Base-by-base conservation (phyloP, 2,888 invertebrate genomes). In the Trichogramma evanescens region DNA sequence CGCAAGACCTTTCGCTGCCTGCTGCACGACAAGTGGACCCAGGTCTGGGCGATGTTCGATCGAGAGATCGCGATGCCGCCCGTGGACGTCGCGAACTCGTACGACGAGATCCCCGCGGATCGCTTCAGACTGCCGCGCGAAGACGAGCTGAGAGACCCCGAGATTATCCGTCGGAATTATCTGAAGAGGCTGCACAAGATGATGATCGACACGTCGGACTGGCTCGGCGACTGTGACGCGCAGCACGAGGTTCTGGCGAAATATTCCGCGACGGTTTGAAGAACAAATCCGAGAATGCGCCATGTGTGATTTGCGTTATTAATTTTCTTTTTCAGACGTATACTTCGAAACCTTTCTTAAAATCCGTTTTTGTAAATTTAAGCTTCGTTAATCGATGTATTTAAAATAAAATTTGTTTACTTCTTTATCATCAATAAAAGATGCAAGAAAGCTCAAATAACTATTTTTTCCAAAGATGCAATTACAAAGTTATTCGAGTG, bases 31-130 rank as follows among this genome's bases (percentile, higher is more conserved):
- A 74, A 76, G 56, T 74, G 73, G 73, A 61, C 58, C 10, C 60
- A 71, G 69, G 58, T 64, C 8, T 64, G 62, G 62, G 9, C 59
- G 42, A 48, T 59, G 3, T 64, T 80, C 85, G 53, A 88, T 87
- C 0, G 81, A 84, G 56, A 82, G 86, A 66, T 81, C 87, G 51
- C 81, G 26, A 26, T 26, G 26, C 26, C 26, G 26, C 26, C 26
- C 1, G 26, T 26, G 26, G 26, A 26, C 3, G 26, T 2, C 3
- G n/a, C 8, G n/a, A 45, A 3, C n/a, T 45, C 2, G 45, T 45
- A 45, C 8, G n/a, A 45, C n/a, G n/a, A 45, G 8, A 9, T 45
- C n/a, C n/a, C n/a, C n/a, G 8, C n/a, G n/a, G 45, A n/a, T 45
- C 45, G 8, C 3, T 8, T 9, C 8, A 45, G 8, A n/a, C 45